Percentiles rank a stretch among this genome's conserved stretches.
phyloP scores from a whole-genome alignment of 2,113 vertebrate species.

The Acrocephalus arundinaceus region DNA sequence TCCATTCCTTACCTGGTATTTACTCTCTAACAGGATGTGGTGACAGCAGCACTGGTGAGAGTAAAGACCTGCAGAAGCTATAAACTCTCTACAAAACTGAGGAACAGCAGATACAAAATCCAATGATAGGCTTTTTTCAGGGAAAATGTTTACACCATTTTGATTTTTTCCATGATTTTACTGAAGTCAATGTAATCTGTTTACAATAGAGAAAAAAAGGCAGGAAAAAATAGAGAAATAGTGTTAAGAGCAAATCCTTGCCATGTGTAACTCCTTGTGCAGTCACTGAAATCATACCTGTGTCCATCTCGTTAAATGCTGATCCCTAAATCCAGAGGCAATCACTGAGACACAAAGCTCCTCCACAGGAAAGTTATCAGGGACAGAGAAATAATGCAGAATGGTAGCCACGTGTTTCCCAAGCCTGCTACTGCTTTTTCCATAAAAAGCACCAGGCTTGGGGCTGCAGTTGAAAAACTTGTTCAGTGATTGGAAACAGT shows the following conservation, averaged over 20 bases:
- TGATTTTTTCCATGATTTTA: background rate
- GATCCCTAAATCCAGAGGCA: background rate
- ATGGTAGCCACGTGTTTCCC: accelerated
- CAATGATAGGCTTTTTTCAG: accelerated
- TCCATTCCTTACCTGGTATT: background rate
- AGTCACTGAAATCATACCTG: background rate
- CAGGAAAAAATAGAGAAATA: background rate
- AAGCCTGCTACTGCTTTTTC: background rate
- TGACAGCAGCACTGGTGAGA: background rate
- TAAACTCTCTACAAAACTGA: background rate
- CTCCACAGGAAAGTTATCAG: background rate
- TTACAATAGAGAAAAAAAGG: accelerated
- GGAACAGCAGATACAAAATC: background rate
- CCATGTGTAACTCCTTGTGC: background rate
- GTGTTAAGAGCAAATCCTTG: background rate
- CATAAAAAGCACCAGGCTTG: background rate
- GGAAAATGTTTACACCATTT: accelerated
- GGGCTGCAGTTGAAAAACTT: background rate
- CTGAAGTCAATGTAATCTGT: background rate
- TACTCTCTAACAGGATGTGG: accelerated
- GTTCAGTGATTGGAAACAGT: background rate
- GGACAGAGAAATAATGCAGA: background rate
- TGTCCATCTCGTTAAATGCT: background rate
- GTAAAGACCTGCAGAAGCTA: background rate
- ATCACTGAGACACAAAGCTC: background rate